Conservation (phyloP, 2,113 vertebrate genomes). For the Dicentrarchus labrax region DNA sequence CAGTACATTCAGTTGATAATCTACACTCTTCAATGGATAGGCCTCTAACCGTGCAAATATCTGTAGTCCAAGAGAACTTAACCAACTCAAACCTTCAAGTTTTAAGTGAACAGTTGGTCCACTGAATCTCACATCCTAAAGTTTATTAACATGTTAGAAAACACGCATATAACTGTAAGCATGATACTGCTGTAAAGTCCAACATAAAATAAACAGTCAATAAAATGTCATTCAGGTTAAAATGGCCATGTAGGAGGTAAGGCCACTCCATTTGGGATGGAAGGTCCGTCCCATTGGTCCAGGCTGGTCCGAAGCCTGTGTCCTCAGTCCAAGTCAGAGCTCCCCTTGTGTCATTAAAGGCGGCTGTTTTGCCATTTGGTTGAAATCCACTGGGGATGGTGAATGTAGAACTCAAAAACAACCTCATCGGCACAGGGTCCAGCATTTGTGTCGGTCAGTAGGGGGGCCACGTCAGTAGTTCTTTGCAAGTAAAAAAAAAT, state of each 20-base stretch:
- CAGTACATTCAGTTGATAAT: constrained; percentile 67
- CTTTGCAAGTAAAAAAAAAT: constrained; percentile 39
- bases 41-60: constrained; percentile 66
- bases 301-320: constrained; percentile 27
- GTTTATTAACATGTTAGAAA: constrained; percentile 49
- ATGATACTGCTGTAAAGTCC: constrained; percentile 33
- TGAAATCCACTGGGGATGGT: constrained; percentile 30
- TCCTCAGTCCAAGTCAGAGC: constrained; percentile 33
- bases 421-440: constrained; percentile 47
- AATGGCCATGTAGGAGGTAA: constrained; percentile 58
- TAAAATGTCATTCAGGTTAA: constrained; percentile 52
- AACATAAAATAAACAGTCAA: constrained; percentile 44
- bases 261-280: constrained; percentile 63
- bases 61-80: constrained; percentile 43
- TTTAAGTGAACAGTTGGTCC: constrained; percentile 69
- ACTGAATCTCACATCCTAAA: constrained; percentile 32
- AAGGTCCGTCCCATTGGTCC: constrained; percentile 53
- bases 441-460: constrained; percentile 66
- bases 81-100: constrained; percentile 70
- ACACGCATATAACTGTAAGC: constrained; percentile 29
- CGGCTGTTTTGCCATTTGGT: constrained; percentile 13
- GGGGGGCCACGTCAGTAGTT: constrained; percentile 77
- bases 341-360: constrained; percentile 18
- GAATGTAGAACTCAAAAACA: constrained; percentile 38
- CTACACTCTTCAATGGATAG: constrained; percentile 39